Evolutionary conservation across 2,113 vertebrate species (phyloP).

Genomic region (Nothocercus julius): DNA sequence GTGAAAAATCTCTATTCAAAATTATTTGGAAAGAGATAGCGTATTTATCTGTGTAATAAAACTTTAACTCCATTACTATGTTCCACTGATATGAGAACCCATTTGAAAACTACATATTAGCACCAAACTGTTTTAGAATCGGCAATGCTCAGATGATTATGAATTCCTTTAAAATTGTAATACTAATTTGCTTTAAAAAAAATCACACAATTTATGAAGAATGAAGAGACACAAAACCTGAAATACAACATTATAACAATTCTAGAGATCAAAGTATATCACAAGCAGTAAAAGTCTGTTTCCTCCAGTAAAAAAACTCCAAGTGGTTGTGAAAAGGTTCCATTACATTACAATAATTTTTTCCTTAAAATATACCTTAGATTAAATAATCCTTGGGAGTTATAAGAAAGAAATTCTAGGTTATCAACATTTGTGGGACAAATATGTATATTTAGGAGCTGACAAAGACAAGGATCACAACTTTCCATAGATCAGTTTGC

Average conservation of each 20-base stretch:
- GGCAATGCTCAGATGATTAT: not conserved
- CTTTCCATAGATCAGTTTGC: not conserved
- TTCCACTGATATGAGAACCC: not conserved
- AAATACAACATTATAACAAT: not conserved
- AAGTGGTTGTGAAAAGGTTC: not conserved
- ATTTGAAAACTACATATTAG: not conserved
- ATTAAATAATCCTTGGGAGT: not conserved
- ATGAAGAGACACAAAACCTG: not conserved
- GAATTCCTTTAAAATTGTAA: not conserved
- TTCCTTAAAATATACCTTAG: not conserved
- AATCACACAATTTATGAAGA: not conserved
- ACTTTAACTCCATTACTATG: not conserved
- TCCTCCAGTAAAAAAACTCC: not conserved
- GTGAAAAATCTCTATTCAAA: not conserved
- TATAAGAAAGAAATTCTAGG: not conserved
- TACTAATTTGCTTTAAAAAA: not conserved
- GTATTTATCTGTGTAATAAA: slow-evolving; percentile 69
- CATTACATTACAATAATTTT: not conserved
- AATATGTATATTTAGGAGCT: not conserved
- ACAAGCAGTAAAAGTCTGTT: not conserved
- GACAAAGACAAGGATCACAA: not conserved
- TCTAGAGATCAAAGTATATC: not conserved
- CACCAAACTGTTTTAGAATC: not conserved
- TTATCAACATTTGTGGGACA: not conserved
- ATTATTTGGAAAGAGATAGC: not conserved